These are phyloP conservation scores for Dicrostonyx torquatus DNA, from an alignment of 2,797 vertebrate genomes.

Conservation along the genomic window DNA sequence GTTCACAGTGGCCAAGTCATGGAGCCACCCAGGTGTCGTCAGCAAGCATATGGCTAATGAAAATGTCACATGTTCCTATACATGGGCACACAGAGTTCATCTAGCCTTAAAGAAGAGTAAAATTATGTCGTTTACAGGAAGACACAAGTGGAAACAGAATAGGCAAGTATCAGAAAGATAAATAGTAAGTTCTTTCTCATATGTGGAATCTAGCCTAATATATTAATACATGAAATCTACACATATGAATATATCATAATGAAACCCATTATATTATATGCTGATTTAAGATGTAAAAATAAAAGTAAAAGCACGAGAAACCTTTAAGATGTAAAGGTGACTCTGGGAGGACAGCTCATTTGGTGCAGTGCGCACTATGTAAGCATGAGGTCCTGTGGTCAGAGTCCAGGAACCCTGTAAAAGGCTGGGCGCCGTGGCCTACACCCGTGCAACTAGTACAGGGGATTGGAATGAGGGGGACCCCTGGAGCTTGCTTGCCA, in stretches of 20 bases:
- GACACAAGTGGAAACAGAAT: background rate
- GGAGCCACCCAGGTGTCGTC: background rate
- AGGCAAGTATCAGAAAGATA: background rate
- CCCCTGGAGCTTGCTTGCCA: background rate
- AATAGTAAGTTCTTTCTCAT: background rate
- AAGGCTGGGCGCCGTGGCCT: background rate
- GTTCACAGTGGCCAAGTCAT: background rate
- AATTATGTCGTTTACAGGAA: too few relatives aligned
- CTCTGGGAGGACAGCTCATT: background rate
- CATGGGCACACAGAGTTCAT: background rate
- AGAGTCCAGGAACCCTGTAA: background rate
- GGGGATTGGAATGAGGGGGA: background rate
- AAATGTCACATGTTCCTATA: background rate
- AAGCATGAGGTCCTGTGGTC: background rate
- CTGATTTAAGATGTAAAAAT: background rate
- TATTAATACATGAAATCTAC: background rate
- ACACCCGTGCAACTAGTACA: background rate
- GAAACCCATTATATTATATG: background rate
- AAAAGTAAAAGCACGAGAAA: background rate
- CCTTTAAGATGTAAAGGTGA: background rate
- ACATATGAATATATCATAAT: background rate
- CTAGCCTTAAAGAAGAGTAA: background rate
- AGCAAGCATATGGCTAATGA: background rate
- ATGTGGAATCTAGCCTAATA: background rate
- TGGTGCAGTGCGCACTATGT: background rate